A percentile compares a stretch with the other conserved stretches of the same genome.
Conservation (phyloP, 1,140 invertebrate species). For the Trichonephila clavipes region DNA sequence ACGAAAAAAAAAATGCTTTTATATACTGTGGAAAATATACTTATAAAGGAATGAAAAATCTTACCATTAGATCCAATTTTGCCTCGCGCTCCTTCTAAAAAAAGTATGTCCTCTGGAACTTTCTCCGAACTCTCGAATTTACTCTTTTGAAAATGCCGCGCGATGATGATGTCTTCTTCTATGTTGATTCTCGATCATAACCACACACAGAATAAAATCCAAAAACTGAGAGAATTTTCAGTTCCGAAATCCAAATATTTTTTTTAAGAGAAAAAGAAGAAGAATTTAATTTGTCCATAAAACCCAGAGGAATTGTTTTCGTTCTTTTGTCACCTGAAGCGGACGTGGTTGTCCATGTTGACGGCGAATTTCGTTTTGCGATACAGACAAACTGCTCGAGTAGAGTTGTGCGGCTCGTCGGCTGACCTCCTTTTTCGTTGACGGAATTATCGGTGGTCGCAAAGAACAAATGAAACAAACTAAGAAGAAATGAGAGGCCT, state of each 20-base stretch:
- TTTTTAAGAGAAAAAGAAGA: not conserved
- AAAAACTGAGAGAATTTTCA: not conserved
- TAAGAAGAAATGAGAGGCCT: conserved; percentile 59
- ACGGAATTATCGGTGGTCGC: conserved; percentile 69
- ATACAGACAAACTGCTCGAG: conserved; percentile 53
- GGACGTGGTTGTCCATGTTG: conserved; percentile 54
- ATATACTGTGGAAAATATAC: too few relatives aligned
- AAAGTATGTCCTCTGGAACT: not conserved
- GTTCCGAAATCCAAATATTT: not conserved
- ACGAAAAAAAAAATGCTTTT: too few relatives aligned
- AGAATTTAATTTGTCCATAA: not conserved
- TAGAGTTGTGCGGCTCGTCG: conserved; percentile 53
- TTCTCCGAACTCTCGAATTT: not conserved
- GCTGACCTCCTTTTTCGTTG: conserved; percentile 69
- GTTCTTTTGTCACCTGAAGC: conserved; percentile 42
- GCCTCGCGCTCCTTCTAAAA: not conserved
- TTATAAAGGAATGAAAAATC: not conserved
- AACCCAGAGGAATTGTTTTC: not conserved
- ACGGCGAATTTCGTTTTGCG: conserved; percentile 61
- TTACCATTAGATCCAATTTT: conserved; percentile 36
- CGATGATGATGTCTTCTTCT: not conserved
- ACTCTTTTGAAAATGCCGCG: conserved; percentile 22
- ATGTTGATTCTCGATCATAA: not conserved
- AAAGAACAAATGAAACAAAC: conserved; percentile 72
- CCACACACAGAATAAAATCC: conserved; percentile 2